A percentile compares a stretch with the other conserved stretches of the same genome.
Conservation (phyloP, 2,113 vertebrate species). For the Phyllopteryx taeniolatus region DNA sequence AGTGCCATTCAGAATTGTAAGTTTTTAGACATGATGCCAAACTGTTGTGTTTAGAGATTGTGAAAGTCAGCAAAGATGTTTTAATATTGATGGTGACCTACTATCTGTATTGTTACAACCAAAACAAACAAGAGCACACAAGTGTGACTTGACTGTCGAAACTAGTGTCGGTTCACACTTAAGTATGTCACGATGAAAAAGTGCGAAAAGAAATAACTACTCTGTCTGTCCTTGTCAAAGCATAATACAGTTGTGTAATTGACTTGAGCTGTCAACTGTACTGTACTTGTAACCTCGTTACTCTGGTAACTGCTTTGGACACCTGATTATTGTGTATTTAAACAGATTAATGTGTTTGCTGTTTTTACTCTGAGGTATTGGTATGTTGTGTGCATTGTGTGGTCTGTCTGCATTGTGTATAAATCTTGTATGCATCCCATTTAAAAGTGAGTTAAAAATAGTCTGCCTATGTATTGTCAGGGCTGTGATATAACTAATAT, state of each 20-base stretch:
- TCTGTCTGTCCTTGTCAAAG: conserved; percentile 35
- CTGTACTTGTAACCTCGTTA: conserved; percentile 58
- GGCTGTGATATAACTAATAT: conserved; percentile 50
- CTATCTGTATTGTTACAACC: conserved; percentile 27
- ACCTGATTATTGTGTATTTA: conserved; percentile 46
- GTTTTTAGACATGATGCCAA: conserved; percentile 62
- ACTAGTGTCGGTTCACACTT: conserved; percentile 27
- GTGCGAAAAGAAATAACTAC: conserved; percentile 29
- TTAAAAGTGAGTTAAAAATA: conserved; percentile 47
- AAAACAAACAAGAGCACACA: conserved; percentile 42
- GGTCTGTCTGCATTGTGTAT: conserved; percentile 44
- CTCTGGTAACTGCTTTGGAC: conserved; percentile 47
- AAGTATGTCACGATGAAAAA: conserved; percentile 8
- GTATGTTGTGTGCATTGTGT: conserved; percentile 41
- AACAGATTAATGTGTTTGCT: conserved; percentile 53
- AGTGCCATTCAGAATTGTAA: conserved; percentile 55
- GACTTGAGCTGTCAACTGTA: conserved; percentile 43
- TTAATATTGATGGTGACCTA: conserved; percentile 9
- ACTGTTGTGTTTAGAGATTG: conserved; percentile 30
- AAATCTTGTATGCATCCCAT: conserved; percentile 57
- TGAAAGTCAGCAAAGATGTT: conserved; percentile 12
- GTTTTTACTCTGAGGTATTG: conserved; percentile 43
- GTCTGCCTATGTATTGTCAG: conserved; percentile 61
- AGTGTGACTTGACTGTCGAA: conserved; percentile 31
- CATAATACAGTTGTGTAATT: conserved; percentile 17